These are phyloP conservation scores for Coregonus suidteri DNA, from an alignment of 2,797 vertebrate genomes.

Conservation along the genomic window DNA sequence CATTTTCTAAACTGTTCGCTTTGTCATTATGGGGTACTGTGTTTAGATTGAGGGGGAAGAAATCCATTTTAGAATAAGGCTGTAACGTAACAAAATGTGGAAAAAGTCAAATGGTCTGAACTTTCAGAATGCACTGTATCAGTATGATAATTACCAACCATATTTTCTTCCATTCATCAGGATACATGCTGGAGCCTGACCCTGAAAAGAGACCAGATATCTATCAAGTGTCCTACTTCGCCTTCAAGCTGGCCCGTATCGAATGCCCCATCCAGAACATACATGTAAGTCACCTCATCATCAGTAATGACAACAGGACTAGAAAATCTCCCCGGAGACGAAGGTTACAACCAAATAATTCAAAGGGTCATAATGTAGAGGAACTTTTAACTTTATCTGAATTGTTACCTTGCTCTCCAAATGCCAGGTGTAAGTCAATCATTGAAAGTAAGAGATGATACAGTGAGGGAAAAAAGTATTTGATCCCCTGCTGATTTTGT, in stretches of 20 bases:
- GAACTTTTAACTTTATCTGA: neutral
- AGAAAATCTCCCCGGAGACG: neutral
- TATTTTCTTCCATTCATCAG: conserved; percentile 64
- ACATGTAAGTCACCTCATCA: conserved; percentile 79
- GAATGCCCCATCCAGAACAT: conserved; percentile 90
- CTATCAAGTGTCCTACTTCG: conserved; percentile 95
- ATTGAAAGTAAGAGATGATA: too few species aligned
- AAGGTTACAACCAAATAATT: neutral
- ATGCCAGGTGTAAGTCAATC: too few species aligned
- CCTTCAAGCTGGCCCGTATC: conserved; percentile 88
- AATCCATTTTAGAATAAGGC: too few species aligned
- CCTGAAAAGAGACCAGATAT: conserved; percentile 95
- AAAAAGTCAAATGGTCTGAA: conserved; percentile 70
- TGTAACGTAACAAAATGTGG: too few species aligned
- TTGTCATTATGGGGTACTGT: too few species aligned
- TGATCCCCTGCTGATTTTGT: too few species aligned
- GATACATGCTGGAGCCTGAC: conserved; percentile 98
- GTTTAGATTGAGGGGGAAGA: too few species aligned
- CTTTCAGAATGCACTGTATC: conserved; percentile 77
- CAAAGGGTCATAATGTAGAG: neutral
- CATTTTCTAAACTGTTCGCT: too few species aligned
- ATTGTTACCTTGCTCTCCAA: too few species aligned
- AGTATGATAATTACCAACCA: conserved; percentile 46
- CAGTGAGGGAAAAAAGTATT: too few species aligned
- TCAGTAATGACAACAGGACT: neutral